Evolutionary conservation across 2,888 invertebrate species (phyloP).

Genomic region (Drosophila percnosoma): DNA sequence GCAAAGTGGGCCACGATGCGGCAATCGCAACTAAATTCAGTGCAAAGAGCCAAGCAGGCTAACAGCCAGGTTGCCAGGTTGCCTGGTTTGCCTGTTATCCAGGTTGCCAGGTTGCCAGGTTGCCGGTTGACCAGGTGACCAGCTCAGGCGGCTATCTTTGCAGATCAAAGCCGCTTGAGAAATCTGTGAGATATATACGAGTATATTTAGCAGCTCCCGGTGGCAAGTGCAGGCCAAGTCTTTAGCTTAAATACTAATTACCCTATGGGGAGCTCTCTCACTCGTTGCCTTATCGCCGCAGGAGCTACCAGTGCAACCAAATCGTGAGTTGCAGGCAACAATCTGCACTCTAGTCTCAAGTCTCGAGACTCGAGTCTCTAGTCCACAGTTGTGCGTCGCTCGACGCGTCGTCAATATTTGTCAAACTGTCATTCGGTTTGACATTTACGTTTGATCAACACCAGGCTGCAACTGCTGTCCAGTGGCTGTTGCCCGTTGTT

Average conservation of each 20-base stretch:
- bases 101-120: conserved; percentile 1
- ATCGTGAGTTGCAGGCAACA: conserved; percentile 48
- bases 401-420: conserved; percentile 83
- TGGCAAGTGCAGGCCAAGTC: conserved; percentile 69
- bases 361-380: conserved; percentile 2
- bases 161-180: conserved; percentile 68
- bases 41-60: conserved; percentile 5
- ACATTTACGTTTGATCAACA: conserved; percentile 84
- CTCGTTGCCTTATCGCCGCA: conserved; percentile 46
- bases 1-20: conserved; percentile 69
- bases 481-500: conserved; percentile 43
- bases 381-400: conserved; percentile 46
- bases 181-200: conserved; percentile 52
- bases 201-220: conserved; percentile 60
- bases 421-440: conserved; percentile 83
- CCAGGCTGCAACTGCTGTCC: conserved; percentile 39
- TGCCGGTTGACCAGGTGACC: conserved; percentile 14
- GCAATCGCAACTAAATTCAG: conserved; percentile 25
- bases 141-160: conserved; percentile 57
- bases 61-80: not conserved
- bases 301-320: conserved; percentile 25
- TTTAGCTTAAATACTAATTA: conserved; percentile 78
- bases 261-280: conserved; percentile 77
- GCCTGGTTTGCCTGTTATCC: not conserved
- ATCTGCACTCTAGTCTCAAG: conserved; percentile 6